Evolutionary conservation across 1,140 invertebrate genomes (phyloP), one percentile per base, ranked within the genome.

Genomic region (Gryon sp.): DNA sequence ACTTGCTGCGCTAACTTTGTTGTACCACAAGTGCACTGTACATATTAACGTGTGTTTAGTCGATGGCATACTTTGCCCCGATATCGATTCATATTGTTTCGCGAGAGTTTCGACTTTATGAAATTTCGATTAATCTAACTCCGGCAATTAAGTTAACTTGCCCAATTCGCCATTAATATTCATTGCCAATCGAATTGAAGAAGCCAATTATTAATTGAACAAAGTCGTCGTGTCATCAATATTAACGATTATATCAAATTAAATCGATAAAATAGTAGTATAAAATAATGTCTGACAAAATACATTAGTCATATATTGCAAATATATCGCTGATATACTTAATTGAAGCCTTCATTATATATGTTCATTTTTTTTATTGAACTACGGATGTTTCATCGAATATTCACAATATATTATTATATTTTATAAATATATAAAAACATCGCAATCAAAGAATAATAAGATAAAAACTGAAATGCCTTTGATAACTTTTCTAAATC

Each of bases 31-130:
- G 11, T 52, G 60, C 41, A 22, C 24, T 43, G 41, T 53, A 45
- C 59, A 38, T 50, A 72, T 55, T 55, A 53, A 48, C 28, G 32
- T 48, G 12, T 38, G 50, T 63, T 57, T 50, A 20, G 57, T 40
- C 12, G 40, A 2, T 1, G 26, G n/a, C 30, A 40, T 14, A 26
- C 62, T 43, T 36, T 36, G 34, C 20, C n/a, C 8, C 24, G 9
- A 20, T 36, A 60, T 62, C 45, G 57, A 72, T 55, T 72, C 57
- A 48, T 60, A 60, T 70, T 46, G 50, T 60, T 55, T 52, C 40
- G 36, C 15, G 16, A 6, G 19, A 48, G 41, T 55, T 57, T 32
- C 40, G 38, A 53, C 36, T 40, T 41, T 38, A 66, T 36, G 40
- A 46, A 52, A 57, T 68, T 30, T 57, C 52, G 32, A 48, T 57